A percentile compares a stretch with the other conserved stretches of the same genome.
Conservation (phyloP, 2,797 vertebrate species). For the Sparus aurata region DNA sequence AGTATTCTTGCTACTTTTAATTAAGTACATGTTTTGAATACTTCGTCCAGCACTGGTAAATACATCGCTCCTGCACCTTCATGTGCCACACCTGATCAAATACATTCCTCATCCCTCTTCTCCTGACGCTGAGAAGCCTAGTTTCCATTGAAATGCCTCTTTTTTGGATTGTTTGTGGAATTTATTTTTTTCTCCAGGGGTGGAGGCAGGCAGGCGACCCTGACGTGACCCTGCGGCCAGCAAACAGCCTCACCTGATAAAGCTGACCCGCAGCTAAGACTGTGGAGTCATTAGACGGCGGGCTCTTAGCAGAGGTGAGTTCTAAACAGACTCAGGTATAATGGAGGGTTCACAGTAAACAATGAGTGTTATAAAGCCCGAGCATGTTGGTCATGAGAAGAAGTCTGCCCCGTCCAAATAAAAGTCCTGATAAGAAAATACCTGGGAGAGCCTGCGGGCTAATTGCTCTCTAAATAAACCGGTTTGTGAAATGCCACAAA, state of each 20-base stretch:
- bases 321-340: conserved; percentile 72
- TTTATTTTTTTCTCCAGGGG: conserved; percentile 70
- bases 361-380: conserved; percentile 90
- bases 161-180: conserved; percentile 73
- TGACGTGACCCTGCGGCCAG: conserved; percentile 75
- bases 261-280: conserved; percentile 81
- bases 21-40: conserved; percentile 1
- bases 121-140: conserved; percentile 56
- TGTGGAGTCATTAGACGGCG: conserved; percentile 86
- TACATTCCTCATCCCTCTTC: conserved; percentile 81
- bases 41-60: conserved; percentile 32
- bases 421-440: conserved; percentile 83
- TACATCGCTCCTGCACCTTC: conserved; percentile 55
- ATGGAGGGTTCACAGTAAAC: conserved; percentile 89
- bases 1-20: conserved; percentile 18
- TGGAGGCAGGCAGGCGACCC: conserved; percentile 79
- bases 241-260: conserved; percentile 89
- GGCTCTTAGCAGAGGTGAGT: conserved; percentile 84
- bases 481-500: conserved; percentile 39
- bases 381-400: conserved; percentile 75
- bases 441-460: conserved; percentile 47
- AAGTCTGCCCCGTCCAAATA: conserved; percentile 76
- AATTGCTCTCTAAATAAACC: conserved; percentile 56
- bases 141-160: conserved; percentile 67
- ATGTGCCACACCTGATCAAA: conserved; percentile 86